A percentile compares a stretch with the other conserved stretches of the same genome.
Evolutionary conservation across 2,113 vertebrate genomes (phyloP).

Genomic region (Mesocricetus auratus): DNA sequence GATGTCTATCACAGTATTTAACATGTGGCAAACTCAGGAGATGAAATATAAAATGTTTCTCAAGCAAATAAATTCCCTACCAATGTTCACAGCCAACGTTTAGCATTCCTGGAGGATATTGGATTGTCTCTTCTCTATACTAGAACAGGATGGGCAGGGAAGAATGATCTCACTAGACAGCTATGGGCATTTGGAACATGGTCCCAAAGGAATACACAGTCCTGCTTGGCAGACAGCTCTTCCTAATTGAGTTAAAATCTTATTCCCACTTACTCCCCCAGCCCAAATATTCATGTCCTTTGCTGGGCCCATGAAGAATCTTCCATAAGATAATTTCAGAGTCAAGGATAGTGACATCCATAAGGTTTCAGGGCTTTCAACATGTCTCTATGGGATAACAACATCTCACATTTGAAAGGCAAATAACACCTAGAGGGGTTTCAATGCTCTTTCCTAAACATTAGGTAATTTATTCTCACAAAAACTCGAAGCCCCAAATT

Average conservation of each 20-base stretch:
- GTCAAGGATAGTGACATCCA: conserved; percentile 26
- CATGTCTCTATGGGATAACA: conserved; percentile 71
- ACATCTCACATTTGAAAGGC: conserved; percentile 77
- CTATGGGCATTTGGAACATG: neutral
- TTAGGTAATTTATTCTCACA: conserved; percentile 78
- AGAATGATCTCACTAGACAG: neutral
- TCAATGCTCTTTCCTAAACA: conserved; percentile 67
- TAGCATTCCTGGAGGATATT: neutral
- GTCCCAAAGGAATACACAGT: conserved; percentile 6
- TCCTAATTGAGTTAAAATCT: conserved; percentile 65
- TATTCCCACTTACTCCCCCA: neutral
- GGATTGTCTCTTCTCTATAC: neutral
- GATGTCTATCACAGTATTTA: neutral
- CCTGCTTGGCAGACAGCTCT: conserved; percentile 49
- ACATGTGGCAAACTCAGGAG: neutral
- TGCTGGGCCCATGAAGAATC: conserved; percentile 43
- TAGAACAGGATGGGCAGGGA: neutral
- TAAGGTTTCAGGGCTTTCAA: conserved; percentile 32
- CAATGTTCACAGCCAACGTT: neutral
- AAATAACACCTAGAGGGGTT: conserved; percentile 77
- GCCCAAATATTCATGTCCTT: conserved; percentile 29
- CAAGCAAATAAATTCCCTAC: neutral
- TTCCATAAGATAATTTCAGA: conserved; percentile 66
- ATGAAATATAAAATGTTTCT: neutral
- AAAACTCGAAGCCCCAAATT: conserved; percentile 69